phyloP scores from a whole-genome alignment of 2,113 vertebrate genomes.

The Tragelaphus buxtoni region DNA sequence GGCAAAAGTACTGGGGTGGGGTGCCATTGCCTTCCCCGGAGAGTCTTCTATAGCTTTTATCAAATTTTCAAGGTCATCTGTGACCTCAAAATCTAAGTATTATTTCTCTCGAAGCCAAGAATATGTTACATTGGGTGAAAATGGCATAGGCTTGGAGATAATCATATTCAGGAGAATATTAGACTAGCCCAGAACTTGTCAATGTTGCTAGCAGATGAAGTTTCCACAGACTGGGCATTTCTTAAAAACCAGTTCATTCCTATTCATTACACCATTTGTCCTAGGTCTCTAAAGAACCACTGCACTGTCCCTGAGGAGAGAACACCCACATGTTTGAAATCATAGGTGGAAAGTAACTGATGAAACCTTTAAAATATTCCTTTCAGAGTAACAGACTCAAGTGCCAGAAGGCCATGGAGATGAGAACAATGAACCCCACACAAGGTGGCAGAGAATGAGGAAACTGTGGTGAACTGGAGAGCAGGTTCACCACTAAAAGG shows the following conservation, averaged over 20 bases:
- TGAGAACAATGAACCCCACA: neutral
- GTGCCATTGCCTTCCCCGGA: too few species aligned
- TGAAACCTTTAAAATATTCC: neutral
- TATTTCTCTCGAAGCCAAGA: neutral
- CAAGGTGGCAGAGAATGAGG: neutral
- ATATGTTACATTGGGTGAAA: neutral
- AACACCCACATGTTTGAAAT: neutral
- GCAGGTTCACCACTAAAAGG: rapidly evolving
- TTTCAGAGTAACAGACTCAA: neutral
- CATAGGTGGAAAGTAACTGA: neutral
- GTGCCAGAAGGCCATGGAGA: neutral
- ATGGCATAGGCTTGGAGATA: neutral
- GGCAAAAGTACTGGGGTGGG: too few species aligned
- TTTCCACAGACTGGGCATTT: neutral
- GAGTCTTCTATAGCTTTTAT: neutral
- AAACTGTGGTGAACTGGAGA: too few species aligned
- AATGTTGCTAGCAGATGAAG: neutral
- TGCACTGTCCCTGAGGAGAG: neutral
- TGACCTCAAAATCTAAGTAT: neutral
- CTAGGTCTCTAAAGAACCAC: neutral
- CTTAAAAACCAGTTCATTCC: neutral
- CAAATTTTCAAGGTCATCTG: neutral
- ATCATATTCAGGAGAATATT: neutral
- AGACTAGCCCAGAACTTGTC: neutral
- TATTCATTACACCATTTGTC: too few species aligned